Percentiles rank a stretch among this genome's conserved stretches.
These are phyloP conservation scores for Papilio protenor DNA, from an alignment of 2,888 invertebrate species.

Conservation along the genomic window DNA sequence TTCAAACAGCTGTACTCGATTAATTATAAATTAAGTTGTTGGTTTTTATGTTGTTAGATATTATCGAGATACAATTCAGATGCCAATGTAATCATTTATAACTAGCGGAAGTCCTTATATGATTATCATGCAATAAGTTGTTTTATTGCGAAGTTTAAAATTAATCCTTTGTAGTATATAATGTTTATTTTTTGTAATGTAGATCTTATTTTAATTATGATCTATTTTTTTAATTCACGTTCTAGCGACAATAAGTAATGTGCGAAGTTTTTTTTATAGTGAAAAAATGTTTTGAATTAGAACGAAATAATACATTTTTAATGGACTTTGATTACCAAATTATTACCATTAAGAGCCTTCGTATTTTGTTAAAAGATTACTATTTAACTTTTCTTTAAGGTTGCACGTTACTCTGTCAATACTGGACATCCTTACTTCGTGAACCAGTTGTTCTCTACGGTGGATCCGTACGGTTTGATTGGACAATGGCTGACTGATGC, in stretches of 20 bases:
- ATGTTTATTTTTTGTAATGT: neutral
- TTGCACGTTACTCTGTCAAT: constrained; percentile 92
- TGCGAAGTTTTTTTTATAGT: no score
- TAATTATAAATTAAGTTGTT: neutral
- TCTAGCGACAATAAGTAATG: no score
- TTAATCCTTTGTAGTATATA: neutral
- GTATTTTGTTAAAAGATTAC: no score
- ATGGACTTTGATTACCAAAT: no score
- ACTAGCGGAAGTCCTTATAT: constrained; percentile 43
- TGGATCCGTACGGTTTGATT: constrained; percentile 93
- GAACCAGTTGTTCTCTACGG: constrained; percentile 93
- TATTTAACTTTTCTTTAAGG: constrained; percentile 53
- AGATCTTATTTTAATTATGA: neutral
- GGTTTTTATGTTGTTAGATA: neutral
- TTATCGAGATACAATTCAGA: neutral
- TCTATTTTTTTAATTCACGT: no score
- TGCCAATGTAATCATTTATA: constrained; percentile 34
- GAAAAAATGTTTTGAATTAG: no score
- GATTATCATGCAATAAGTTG: neutral
- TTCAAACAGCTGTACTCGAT: neutral
- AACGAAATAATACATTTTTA: no score
- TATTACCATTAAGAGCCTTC: no score
- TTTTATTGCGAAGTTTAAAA: constrained; percentile 4
- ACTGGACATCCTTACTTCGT: constrained; percentile 95
- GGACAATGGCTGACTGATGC: constrained; percentile 95